Base-by-base conservation (phyloP, 1,140 invertebrate genomes). In the Solenopsis fugax region DNA sequence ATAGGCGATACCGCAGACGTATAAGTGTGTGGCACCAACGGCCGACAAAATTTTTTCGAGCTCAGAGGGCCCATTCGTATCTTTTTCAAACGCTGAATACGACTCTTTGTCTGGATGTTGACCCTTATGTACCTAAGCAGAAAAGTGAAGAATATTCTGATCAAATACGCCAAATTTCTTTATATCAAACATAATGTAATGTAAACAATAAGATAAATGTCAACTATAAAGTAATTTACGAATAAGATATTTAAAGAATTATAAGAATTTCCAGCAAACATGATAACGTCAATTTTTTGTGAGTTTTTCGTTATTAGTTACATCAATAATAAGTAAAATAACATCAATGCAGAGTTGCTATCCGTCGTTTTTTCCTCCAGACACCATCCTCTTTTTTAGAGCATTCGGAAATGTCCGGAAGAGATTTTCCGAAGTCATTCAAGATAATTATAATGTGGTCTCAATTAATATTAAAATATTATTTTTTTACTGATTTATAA, bases 81-180 rank as follows among this genome's bases (percentile, higher is more conserved):
- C 96, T 93, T 98, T 98, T 91, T 98, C 97, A 94, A 98, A 98
- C n/a, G 96, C 97, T 0, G 97, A 98, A 94, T 98, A 98, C 1
- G 96, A 96, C 89, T 98, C 98, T 10, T 98, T 96, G 58, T 97
- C 96, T 0, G 97, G 96, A 89, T 97, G 96, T 13, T 96, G 96
- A 34, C 98, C 97, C 94, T 98, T 98, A 82, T 96, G 96, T 45
- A 98, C 95, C 94, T 7, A 96, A 94, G 12, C 75, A 95, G 93
- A 54, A 96, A 94, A 24, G 3, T 9, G 52, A 12, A 54, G 41
- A 50, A 50, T 10, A 45, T 56, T 69, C 7, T 2, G 6, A 60
- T 45, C 45, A 62, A 21, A 29, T 41, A 76, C 10, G 13, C 21
- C 6, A 50, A 1, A 52, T 52, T 72, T 29, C 24, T 52, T 72